Evolutionary conservation across 2,888 invertebrate species (phyloP), one percentile per base, ranked within the genome.

Genomic region (Dolichopus griseipennis): DNA sequence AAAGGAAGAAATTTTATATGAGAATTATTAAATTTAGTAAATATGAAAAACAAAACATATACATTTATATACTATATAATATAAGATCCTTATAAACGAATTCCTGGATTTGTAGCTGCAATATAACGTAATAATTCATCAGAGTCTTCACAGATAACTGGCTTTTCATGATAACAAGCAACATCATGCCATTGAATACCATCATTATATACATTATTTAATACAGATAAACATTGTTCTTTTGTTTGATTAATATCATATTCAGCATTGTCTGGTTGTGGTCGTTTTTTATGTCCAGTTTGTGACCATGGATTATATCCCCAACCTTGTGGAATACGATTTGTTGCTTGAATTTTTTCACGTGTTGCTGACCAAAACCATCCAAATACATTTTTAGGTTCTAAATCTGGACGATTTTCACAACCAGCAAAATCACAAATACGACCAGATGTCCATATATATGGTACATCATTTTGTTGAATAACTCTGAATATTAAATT

Each of bases 321-420:
- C 81, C 81, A 82, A 20, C 81, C 81, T 71, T 78, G 78, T 73
- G 82, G 81, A 74, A 79, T 86, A 82, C 88, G 86, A 83, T 90
- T 92, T 75, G 93, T 93, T 64, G 93, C 90, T 64, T 90, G 83
- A 81, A 94, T 87, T 86, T 93, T 93, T 81, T 90, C 92, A 70
- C 93, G 87, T 77, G 92, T 92, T 65, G 92, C 91, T 21, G 93
- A 93, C 94, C 94, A 95, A 87, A 94, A 94, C 94, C 94, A 95
- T 64, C 94, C 94, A 77, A 88, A 88, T 72, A 94, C 76, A 76
- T 86, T 88, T 82, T 93, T 93, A 71, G 94, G 94, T 79, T 93
- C 93, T 72, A 94, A 84, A 78, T 94, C 94, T 70, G 86, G 86
- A 72, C 94, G 89, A 73, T 89, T 88, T 79, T 93, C 93, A 81